phyloP scores from a whole-genome alignment of 2,113 vertebrate genomes.

The Cygnus atratus region DNA sequence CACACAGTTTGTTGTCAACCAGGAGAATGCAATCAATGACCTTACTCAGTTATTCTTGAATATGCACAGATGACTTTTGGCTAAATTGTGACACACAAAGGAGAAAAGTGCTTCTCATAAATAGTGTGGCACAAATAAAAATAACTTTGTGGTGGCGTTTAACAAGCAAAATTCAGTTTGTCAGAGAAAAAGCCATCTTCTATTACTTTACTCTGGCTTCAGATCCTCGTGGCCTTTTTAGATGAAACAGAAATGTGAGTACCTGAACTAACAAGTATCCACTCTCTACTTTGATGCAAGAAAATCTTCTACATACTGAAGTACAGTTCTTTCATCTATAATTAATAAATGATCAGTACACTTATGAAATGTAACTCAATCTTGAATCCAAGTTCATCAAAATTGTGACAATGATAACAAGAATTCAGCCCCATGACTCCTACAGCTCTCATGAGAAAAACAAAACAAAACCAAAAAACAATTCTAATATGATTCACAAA shows the following conservation, averaged over 20 bases:
- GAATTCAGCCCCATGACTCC: neutral
- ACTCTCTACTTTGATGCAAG: neutral
- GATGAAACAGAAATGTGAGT: neutral
- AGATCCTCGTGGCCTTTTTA: neutral
- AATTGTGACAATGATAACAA: neutral
- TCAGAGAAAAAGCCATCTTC: neutral
- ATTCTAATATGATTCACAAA: neutral
- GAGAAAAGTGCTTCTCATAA: neutral
- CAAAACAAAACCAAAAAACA: neutral
- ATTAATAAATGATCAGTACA: neutral
- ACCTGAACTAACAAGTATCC: neutral
- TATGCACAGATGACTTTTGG: neutral
- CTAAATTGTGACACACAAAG: neutral
- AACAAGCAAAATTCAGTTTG: neutral
- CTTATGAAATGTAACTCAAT: neutral
- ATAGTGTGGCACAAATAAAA: neutral
- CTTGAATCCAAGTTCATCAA: neutral
- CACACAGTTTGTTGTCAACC: neutral
- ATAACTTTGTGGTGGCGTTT: neutral
- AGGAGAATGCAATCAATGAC: neutral
- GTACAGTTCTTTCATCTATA: neutral
- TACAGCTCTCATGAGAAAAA: neutral
- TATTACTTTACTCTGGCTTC: neutral
- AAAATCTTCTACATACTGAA: neutral
- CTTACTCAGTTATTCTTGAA: neutral